Evolutionary conservation across 2,888 invertebrate species (phyloP), one percentile per base, ranked within the genome.

Genomic region (Nysson spinosus): DNA sequence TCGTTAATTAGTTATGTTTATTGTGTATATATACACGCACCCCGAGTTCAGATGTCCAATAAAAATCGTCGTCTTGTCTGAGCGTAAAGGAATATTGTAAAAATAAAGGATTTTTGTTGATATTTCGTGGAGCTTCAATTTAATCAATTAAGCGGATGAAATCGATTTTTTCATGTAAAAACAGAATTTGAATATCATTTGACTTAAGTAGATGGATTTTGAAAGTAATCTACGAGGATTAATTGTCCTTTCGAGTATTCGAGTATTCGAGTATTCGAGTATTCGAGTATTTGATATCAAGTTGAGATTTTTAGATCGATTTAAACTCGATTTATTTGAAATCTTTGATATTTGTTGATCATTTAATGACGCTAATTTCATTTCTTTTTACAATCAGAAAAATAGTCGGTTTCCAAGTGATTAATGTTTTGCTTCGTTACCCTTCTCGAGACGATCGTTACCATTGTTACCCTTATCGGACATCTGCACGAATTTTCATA

Each of bases 401-500:
- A n/a, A n/a, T n/a, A n/a, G n/a, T n/a, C n/a, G n/a, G n/a, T n/a
- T n/a, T 12, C 30, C 16, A 12, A 14, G 12, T 20, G 24, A 6
- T 4, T 16, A 11, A 7, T 24, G n/a, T 14, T 14, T 34, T 9
- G 4, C 12, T 42, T 28, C 17, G 4, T 47, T 2, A 24, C 14
- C 5, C 4, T 34, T 34, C 14, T 4, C 6, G 6, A n/a, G 7
- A 34, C 32, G 14, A 34, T 50, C 32, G 47, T 22, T 51, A 16
- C 28, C 37, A 52, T 22, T 47, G 43, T 51, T 19, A 43, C 12
- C 24, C 32, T 46, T 43, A 37, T 40, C 54, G 78, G 74, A 80
- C 76, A 81, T 82, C 82, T 81, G 84, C 82, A 72, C 78, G 69
- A 57, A 62, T 72, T 60, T 76, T 63, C 46, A 69, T 80, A 81